A percentile compares a stretch with the other conserved stretches of the same genome.
These are phyloP conservation scores for Agrotis segetum DNA, from an alignment of 2,888 invertebrate genomes.

Conservation along the genomic window DNA sequence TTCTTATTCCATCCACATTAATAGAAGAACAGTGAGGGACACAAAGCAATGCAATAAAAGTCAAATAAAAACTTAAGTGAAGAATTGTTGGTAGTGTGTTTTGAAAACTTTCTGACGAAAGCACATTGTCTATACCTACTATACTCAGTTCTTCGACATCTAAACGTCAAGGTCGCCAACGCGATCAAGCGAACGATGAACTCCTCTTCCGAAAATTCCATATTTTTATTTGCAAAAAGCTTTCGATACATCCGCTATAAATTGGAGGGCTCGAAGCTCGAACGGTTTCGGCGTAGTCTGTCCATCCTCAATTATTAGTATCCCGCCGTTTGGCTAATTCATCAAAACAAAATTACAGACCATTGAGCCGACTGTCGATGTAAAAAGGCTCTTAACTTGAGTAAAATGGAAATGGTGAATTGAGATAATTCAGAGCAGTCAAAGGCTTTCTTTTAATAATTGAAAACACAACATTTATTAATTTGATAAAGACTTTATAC, in stretches of 20 bases:
- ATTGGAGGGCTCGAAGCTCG: slow-evolving; percentile 75
- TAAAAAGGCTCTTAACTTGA: slow-evolving; percentile 66
- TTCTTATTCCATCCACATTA: slow-evolving; percentile 24
- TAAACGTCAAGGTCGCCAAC: slow-evolving; percentile 68
- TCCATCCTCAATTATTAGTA: slow-evolving; percentile 78
- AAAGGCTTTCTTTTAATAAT: slow-evolving; percentile 38
- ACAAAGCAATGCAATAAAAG: slow-evolving; percentile 36
- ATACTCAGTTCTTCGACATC: slow-evolving; percentile 54
- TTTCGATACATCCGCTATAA: slow-evolving; percentile 79
- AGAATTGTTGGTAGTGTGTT: slow-evolving; percentile 28
- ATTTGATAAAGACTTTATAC: no score
- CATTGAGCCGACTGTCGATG: slow-evolving; percentile 70
- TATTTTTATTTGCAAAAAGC: slow-evolving; percentile 75
- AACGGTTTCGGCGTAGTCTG: slow-evolving; percentile 70
- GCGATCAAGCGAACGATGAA: slow-evolving; percentile 73
- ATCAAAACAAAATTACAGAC: slow-evolving; percentile 86
- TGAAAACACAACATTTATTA: slow-evolving; percentile 9
- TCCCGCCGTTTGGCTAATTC: slow-evolving; percentile 82
- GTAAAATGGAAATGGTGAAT: slow-evolving; percentile 51
- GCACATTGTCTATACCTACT: slow-evolving; percentile 18
- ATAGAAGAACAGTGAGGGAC: slow-evolving; percentile 17
- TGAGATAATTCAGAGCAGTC: slow-evolving; percentile 40
- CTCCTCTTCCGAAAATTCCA: slow-evolving; percentile 70
- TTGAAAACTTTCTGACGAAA: slow-evolving; percentile 50
- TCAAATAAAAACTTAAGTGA: slow-evolving; percentile 29